Conservation (phyloP, 2,113 vertebrate genomes). For the Herpailurus yagouaroundi region DNA sequence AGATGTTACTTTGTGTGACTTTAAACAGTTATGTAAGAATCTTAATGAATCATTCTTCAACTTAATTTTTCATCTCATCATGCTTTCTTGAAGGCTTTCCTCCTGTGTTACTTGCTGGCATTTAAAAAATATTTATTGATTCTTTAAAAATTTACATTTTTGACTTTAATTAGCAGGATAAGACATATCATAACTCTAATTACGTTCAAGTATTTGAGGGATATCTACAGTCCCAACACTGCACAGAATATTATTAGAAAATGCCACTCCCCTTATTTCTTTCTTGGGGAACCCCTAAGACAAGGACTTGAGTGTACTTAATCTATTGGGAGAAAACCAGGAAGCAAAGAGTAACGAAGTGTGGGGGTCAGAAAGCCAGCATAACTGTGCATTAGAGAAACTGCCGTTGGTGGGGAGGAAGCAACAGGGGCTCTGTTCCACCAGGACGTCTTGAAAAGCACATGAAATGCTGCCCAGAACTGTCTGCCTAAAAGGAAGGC, state of each 20-base stretch:
- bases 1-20: background rate
- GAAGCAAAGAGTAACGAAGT: background rate
- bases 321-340: background rate
- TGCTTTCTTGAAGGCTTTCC: background rate
- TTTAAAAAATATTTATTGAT: background rate
- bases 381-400: background rate
- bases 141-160: background rate
- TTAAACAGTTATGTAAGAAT: background rate
- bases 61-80: background rate
- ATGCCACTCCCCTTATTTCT: background rate
- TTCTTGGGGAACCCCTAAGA: background rate
- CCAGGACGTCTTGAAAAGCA: background rate
- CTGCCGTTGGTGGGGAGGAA: background rate
- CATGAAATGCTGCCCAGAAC: background rate
- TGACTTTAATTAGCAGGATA: background rate
- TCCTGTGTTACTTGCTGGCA: background rate
- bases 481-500: background rate
- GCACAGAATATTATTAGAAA: background rate
- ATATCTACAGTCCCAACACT: background rate
- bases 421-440: background rate
- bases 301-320: background rate
- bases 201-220: background rate
- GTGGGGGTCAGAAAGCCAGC: fast-evolving
- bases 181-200: background rate
- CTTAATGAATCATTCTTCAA: background rate